These are phyloP conservation scores for Chloropsis hardwickii DNA, from an alignment of 2,113 vertebrate species.

Conservation along the genomic window DNA sequence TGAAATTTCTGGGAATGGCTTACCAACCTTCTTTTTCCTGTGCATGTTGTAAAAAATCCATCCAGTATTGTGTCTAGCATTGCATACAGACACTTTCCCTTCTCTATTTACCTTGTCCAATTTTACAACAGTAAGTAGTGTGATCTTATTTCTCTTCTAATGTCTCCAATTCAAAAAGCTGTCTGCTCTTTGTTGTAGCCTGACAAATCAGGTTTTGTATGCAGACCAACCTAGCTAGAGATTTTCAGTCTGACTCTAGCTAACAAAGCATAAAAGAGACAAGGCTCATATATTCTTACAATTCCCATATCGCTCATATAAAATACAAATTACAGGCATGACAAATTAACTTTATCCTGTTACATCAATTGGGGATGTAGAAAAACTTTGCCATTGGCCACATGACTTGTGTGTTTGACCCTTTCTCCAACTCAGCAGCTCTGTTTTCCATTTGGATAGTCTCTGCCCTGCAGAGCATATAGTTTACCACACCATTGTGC, in stretches of 20 bases:
- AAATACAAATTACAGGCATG: constrained; percentile 44
- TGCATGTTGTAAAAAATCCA: background rate
- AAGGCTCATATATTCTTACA: constrained; percentile 45
- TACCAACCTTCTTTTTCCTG: background rate
- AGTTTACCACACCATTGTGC: background rate
- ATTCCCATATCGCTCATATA: constrained; percentile 22
- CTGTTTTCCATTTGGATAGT: background rate
- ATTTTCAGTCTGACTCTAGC: constrained; percentile 15
- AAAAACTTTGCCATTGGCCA: background rate
- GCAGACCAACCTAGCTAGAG: background rate
- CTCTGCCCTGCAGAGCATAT: background rate
- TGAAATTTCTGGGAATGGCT: background rate
- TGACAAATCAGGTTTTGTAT: background rate
- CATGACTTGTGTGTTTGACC: background rate
- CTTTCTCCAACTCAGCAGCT: background rate
- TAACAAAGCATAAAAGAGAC: constrained; percentile 33
- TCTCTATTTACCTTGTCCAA: background rate
- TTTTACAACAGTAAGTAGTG: background rate
- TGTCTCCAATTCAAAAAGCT: background rate
- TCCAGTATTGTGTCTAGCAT: background rate
- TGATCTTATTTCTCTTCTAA: background rate
- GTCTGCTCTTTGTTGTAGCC: background rate
- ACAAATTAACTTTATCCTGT: background rate
- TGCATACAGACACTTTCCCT: background rate
- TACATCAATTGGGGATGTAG: background rate